Evolutionary conservation across 64 coral and sea anemone species (phyloP).

Genomic region (Stichodactyla helianthus): DNA sequence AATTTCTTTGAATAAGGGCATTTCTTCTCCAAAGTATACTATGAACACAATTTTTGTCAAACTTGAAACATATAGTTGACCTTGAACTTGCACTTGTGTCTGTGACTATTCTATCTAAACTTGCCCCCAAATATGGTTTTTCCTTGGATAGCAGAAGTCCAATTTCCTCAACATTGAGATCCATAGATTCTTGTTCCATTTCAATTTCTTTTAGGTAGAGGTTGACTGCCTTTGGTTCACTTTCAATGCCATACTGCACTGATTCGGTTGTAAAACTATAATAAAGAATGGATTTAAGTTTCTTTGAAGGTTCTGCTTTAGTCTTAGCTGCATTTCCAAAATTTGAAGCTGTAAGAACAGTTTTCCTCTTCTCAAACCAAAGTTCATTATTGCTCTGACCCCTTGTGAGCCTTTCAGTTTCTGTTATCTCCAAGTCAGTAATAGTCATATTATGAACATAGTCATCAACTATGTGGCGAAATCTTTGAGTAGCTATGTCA

Average conservation of each 20-base stretch:
- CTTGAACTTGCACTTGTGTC: constrained; percentile 21
- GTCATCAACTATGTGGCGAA: constrained; percentile 51
- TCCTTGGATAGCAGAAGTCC: constrained; percentile 36
- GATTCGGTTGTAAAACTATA: constrained; percentile 16
- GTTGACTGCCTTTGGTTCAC: constrained; percentile 1
- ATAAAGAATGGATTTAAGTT: constrained; percentile 63
- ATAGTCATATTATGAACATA: constrained; percentile 26
- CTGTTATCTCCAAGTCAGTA: neutral
- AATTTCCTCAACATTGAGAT: neutral
- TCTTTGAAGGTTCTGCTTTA: constrained; percentile 54
- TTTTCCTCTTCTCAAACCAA: constrained; percentile 44
- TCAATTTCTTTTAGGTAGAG: neutral
- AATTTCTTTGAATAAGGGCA: constrained; percentile 50
- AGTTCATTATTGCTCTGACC: constrained; percentile 18
- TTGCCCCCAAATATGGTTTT: constrained; percentile 42
- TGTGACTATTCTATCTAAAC: constrained; percentile 47
- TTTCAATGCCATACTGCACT: constrained; percentile 12
- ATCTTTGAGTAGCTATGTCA: constrained; percentile 47
- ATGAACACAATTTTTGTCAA: too few relatives aligned
- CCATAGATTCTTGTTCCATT: neutral
- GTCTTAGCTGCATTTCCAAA: constrained; percentile 59
- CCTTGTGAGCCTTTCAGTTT: constrained; percentile 10
- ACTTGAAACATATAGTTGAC: too few relatives aligned
- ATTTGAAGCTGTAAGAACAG: constrained; percentile 54
- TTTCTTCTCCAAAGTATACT: constrained; percentile 58